Evolutionary conservation across 2,888 invertebrate species (phyloP).

Genomic region (Belgica antarctica): DNA sequence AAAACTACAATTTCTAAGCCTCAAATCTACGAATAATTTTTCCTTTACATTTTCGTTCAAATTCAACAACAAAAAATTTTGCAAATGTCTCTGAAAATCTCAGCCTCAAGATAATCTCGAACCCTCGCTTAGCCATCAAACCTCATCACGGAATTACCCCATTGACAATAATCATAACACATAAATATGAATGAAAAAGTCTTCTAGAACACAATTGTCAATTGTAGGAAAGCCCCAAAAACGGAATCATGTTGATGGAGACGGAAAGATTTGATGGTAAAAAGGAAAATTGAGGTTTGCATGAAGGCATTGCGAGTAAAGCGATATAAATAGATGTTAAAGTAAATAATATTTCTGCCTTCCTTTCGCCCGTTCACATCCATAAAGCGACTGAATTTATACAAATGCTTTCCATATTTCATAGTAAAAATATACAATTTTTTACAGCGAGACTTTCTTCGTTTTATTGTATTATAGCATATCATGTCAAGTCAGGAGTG

Average conservation of each 20-base stretch:
- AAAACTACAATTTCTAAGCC: no score
- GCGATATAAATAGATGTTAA: conserved; percentile 37
- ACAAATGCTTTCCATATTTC: conserved; percentile 43
- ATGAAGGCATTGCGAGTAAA: no score
- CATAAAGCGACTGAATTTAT: conserved; percentile 29
- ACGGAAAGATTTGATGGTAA: conserved; percentile 31
- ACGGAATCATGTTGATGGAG: conserved; percentile 23
- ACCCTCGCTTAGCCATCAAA: no score
- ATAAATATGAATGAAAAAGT: conserved; percentile 11
- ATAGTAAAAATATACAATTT: neutral
- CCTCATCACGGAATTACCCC: no score
- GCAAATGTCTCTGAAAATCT: no score
- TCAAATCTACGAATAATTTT: no score
- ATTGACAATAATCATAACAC: conserved; percentile 17
- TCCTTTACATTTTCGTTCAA: no score
- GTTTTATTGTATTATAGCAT: conserved; percentile 23
- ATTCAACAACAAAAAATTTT: no score
- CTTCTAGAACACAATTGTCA: conserved; percentile 1
- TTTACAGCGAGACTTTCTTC: neutral
- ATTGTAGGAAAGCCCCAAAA: neutral
- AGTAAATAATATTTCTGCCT: conserved; percentile 39
- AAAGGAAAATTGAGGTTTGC: conserved; percentile 23
- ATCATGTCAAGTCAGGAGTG: conserved; percentile 24
- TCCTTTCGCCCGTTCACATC: neutral
- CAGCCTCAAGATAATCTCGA: no score